Base-by-base conservation (phyloP, 2,113 vertebrate species). In the Nematolebias whitei region DNA sequence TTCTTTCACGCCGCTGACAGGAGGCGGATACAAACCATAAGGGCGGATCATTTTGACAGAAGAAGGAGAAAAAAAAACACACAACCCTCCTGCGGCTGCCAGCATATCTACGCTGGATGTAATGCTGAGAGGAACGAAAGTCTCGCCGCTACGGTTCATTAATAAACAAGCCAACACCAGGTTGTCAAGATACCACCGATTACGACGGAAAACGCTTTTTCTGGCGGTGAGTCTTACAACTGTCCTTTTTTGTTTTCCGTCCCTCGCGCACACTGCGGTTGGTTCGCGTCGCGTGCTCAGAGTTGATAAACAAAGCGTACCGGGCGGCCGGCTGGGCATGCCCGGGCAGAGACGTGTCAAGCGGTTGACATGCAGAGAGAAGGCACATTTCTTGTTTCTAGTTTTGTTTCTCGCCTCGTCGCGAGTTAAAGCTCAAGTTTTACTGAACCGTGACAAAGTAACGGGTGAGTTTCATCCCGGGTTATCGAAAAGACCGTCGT, bases 221-320 rank as follows among this genome's bases (percentile, higher is more conserved):
- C 74, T 82, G 86, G 88, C 90, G 90, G 90, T 91, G 83, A 90
- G 90, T 90, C 20, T n/a, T 8, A 10, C n/a, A 9, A n/a, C n/a
- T 8, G 32, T 10, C 9, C 9, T 10, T 35, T 35, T 35, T 35
- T 29, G 7, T n/a, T n/a, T n/a, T n/a, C n/a, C n/a, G n/a, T n/a
- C n/a, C n/a, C n/a, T n/a, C n/a, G n/a, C n/a, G n/a, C n/a, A n/a
- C n/a, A n/a, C n/a, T n/a, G n/a, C n/a, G n/a, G n/a, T n/a, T n/a
- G n/a, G n/a, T n/a, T n/a, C n/a, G n/a, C 0, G 23, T 56, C n/a
- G 45, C 24, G 43, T 40, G 56, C 13, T 19, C 6, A 24, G 54
- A 83, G 70, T 82, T 75, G 78, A 71, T 73, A 68, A 72, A 73
- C 66, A 66, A 62, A 47, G 9, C 18, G 49, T 6, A 38, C 48